Conservation (phyloP, 2,888 invertebrate genomes). For the Aphrophora alni region DNA sequence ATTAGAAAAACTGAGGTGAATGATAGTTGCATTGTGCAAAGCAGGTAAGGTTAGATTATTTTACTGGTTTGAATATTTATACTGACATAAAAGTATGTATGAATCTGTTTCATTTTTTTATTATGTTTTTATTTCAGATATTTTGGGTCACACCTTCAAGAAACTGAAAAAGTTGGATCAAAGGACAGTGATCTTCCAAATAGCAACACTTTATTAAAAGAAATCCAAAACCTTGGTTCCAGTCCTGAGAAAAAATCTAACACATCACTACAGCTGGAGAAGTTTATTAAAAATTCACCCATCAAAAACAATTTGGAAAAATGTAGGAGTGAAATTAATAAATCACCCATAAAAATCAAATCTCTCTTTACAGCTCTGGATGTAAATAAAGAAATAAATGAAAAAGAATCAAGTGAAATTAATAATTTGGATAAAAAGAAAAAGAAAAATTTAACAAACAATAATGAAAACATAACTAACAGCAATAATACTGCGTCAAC, state of each 20-base stretch:
- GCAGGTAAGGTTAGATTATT: too few species aligned
- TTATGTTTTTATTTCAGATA: not conserved
- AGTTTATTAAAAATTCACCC: not conserved
- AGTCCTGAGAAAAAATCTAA: not conserved
- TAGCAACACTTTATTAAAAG: not conserved
- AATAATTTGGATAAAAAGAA: not conserved
- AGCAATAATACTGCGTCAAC: not conserved
- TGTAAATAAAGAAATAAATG: not conserved
- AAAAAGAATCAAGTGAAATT: not conserved
- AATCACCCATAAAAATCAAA: not conserved
- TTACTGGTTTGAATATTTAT: too few species aligned
- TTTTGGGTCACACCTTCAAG: not conserved
- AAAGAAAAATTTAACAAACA: not conserved
- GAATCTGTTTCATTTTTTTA: too few species aligned
- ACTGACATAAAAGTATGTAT: too few species aligned
- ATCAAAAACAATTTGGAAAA: not conserved
- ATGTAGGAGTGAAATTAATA: not conserved
- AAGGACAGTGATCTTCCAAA: not conserved
- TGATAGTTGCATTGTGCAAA: constrained; percentile 31
- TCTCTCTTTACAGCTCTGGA: not conserved
- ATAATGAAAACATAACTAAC: not conserved
- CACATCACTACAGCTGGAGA: not conserved
- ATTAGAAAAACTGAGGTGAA: constrained; percentile 36
- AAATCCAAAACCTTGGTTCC: not conserved
- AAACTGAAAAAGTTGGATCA: not conserved